Base-by-base conservation (phyloP, 2,888 invertebrate species). In the Trypoxylon attenuatum region DNA sequence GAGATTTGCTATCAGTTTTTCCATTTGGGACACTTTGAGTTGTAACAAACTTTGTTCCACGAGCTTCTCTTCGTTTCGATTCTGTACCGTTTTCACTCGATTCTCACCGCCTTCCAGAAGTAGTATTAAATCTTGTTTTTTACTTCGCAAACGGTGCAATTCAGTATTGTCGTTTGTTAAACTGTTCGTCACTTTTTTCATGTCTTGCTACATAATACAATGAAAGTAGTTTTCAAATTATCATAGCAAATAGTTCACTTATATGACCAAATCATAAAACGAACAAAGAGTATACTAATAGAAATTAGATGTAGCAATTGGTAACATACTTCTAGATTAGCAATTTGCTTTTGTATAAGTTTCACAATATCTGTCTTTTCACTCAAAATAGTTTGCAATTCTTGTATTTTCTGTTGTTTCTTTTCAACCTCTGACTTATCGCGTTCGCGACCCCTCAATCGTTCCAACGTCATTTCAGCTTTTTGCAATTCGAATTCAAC, bases 1-100 rank as follows among this genome's bases (percentile, higher is more conserved):
- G 68, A 93, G 90, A 54, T 90, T 90, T 0, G 89, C 88, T 46
- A 93, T 88, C 3, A 92, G 90, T 50, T 91, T 90, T 61, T 91
- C 89, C 23, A 92, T 90, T 80, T 94, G 92, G 49, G 90, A 90
- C 5, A 92, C 91, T 21, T 91, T 89, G 80, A 95, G 89, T 60
- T 91, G 88, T 73, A 93, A 79, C 55, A 94, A 88, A 74, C 92
- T 94, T 70, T 93, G 90, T 33, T 90, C 89, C 0, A 92, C 91
- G 73, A 91, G 90, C 50, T 87, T 88, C 71, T 90, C 90, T 60
- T 92, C 91, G 47, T 89, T 89, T 0, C 76, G 79, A 18, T 83
- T 80, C 50, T 88, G 88, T 5, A 87, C 87, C 2, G 80, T 71
- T 57, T 87, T 88, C 0, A 90, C 69, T 69, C 90, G 88, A 65